Conservation (phyloP, 1,140 invertebrate genomes). For the Chrysopa pallens region DNA sequence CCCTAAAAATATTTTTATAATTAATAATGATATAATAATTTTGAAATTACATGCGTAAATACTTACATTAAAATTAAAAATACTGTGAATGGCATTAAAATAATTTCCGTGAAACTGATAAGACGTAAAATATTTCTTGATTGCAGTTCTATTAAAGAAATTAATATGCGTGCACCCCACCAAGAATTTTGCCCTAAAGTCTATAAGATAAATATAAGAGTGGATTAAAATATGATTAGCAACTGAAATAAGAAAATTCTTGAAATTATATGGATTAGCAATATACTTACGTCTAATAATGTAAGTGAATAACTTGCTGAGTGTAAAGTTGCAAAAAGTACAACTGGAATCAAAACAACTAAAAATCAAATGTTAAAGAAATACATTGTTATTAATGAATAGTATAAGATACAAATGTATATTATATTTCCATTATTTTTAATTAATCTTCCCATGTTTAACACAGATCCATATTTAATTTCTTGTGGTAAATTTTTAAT, state of each 20-base stretch:
- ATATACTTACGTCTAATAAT: conserved; percentile 71
- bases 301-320: conserved; percentile 75
- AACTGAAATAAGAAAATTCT: background rate
- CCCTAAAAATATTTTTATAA: conserved; percentile 38
- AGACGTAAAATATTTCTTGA: conserved; percentile 72
- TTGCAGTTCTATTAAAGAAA: conserved; percentile 73
- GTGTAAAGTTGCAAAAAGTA: conserved; percentile 81
- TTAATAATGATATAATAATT: background rate
- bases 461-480: background rate
- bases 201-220: conserved; percentile 28
- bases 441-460: no score
- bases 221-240: background rate
- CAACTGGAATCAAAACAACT: conserved; percentile 79
- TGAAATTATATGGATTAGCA: background rate
- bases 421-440: no score
- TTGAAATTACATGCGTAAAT: background rate
- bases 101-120: conserved; percentile 77
- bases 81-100: conserved; percentile 74
- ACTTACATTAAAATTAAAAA: conserved; percentile 76
- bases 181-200: conserved; percentile 71
- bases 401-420: no score
- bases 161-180: conserved; percentile 70
- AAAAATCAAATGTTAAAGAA: conserved; percentile 29
- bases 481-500: no score
- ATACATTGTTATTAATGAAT: conserved; percentile 8